Conservation (phyloP, 1,140 invertebrate genomes). For the Hydropsyche tenuis region DNA sequence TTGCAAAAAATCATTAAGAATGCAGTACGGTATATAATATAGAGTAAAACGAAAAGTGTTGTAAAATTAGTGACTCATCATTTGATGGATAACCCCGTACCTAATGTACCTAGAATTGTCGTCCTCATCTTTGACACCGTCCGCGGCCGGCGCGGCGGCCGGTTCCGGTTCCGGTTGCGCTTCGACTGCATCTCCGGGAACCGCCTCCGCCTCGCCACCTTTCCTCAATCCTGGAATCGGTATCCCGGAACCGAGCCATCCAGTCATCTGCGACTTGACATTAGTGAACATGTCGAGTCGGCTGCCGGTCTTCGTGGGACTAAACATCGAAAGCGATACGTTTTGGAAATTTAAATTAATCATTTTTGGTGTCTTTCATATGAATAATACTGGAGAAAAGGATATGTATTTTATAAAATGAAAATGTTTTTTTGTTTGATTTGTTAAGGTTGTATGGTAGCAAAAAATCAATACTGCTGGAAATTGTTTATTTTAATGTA, state of each 20-base stretch:
- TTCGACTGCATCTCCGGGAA: constrained; percentile 58
- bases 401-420: background rate
- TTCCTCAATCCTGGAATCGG: constrained; percentile 73
- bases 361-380: background rate
- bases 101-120: constrained; percentile 81
- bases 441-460: background rate
- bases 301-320: constrained; percentile 73
- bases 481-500: no score
- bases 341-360: background rate
- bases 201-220: constrained; percentile 55
- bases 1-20: constrained; percentile 37
- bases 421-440: background rate
- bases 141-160: constrained; percentile 60
- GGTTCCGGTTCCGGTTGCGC: constrained; percentile 57
- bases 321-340: constrained; percentile 54
- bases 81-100: constrained; percentile 61
- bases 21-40: background rate
- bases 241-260: constrained; percentile 77
- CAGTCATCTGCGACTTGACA: constrained; percentile 80
- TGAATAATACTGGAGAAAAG: background rate
- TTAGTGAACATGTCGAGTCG: constrained; percentile 80
- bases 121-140: constrained; percentile 75
- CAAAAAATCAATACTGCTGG: background rate
- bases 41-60: constrained; percentile 32
- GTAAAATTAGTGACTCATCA: constrained; percentile 47